These are phyloP conservation scores for Oncorhynchus keta DNA, from an alignment of 2,113 vertebrate species.

Conservation along the genomic window DNA sequence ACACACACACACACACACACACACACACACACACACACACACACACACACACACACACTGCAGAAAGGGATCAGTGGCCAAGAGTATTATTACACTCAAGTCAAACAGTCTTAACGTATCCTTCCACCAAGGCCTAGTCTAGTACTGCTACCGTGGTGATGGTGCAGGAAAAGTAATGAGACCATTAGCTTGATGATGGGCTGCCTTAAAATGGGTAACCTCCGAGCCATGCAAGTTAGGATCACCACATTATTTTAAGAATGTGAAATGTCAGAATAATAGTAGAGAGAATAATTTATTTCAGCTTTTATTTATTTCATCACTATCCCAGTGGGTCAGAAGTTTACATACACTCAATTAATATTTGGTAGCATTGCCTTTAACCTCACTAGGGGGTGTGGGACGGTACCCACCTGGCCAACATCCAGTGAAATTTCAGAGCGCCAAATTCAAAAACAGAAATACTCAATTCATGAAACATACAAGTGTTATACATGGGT, in stretches of 20 bases:
- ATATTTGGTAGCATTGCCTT: not conserved
- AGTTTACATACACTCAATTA: too few species aligned
- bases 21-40: not conserved
- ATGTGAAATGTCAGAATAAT: too few species aligned
- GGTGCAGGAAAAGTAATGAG: slow-evolving; percentile 57
- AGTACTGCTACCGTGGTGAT: slow-evolving; percentile 28
- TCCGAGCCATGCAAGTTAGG: slow-evolving; percentile 9
- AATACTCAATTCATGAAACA: too few species aligned
- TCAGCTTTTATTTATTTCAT: too few species aligned
- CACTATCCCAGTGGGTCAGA: too few species aligned
- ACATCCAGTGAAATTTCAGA: too few species aligned
- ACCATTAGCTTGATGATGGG: slow-evolving; percentile 50
- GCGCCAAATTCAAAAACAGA: too few species aligned
- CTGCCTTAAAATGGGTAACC: slow-evolving; percentile 30
- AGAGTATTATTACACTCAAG: slow-evolving; percentile 56
- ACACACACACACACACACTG: slow-evolving; percentile 10
- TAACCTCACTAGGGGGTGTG: too few species aligned
- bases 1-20: not conserved
- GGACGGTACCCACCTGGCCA: too few species aligned
- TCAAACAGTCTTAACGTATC: slow-evolving; percentile 35
- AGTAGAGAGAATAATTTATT: too few species aligned
- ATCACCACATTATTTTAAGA: too few species aligned
- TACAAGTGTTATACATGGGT: too few species aligned
- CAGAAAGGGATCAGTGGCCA: slow-evolving; percentile 57
- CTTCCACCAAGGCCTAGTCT: slow-evolving; percentile 36